phyloP scores from a whole-genome alignment of 2,888 invertebrate species.

The Allolobophora icterica region DNA sequence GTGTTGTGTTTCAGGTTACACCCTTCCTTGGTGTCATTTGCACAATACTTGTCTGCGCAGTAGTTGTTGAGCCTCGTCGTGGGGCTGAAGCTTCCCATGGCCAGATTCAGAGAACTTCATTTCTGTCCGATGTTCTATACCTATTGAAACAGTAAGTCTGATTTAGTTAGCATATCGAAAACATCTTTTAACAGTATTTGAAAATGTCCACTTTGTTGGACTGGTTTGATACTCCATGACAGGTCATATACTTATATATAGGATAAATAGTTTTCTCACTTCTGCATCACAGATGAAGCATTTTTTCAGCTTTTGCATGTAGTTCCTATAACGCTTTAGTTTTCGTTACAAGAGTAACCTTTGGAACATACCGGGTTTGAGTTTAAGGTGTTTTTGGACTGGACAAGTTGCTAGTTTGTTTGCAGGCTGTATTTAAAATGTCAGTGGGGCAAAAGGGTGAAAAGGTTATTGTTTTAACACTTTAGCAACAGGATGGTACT shows the following conservation, averaged over 20 bases:
- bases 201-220: not conserved
- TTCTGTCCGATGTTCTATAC: slow-evolving; percentile 32
- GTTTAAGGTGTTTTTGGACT: no score
- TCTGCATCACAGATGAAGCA: not conserved
- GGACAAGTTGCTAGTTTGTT: no score
- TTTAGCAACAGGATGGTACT: no score
- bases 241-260: not conserved
- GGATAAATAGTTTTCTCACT: not conserved
- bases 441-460: no score
- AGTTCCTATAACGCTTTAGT: not conserved
- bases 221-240: not conserved
- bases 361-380: no score
- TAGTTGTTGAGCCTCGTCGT: slow-evolving; percentile 83
- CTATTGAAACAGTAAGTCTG: slow-evolving; percentile 41
- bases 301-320: not conserved
- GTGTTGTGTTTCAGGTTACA: slow-evolving; percentile 75
- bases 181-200: not conserved
- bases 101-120: slow-evolving; percentile 23
- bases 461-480: no score
- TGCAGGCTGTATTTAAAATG: no score
- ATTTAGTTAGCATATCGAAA: not conserved
- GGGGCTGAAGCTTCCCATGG: slow-evolving; percentile 76
- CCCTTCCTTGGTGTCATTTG: slow-evolving; percentile 83
- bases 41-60: slow-evolving; percentile 76
- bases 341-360: no score